Conservation (phyloP, 2,113 vertebrate species). For the Phylloscopus trochilus region DNA sequence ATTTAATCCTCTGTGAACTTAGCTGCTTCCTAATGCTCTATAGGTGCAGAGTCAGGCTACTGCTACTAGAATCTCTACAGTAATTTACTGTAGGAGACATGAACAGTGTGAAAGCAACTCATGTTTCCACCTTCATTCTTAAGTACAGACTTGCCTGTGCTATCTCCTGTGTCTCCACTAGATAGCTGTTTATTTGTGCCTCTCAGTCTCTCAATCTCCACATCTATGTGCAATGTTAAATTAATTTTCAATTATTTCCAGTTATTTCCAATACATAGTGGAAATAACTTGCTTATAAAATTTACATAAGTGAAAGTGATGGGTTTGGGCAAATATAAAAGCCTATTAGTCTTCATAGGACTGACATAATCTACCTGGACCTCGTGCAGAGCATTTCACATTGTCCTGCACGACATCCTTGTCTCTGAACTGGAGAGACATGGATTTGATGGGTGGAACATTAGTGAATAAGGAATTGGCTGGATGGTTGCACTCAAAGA, state of each 20-base stretch:
- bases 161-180: background rate
- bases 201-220: background rate
- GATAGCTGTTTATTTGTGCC: background rate
- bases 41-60: background rate
- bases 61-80: background rate
- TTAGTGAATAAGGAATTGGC: background rate
- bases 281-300: constrained; percentile 20
- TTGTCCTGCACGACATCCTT: background rate
- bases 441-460: background rate
- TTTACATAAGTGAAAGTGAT: constrained; percentile 20
- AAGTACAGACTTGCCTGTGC: background rate
- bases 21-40: background rate
- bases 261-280: constrained; percentile 12
- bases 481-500: background rate
- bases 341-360: background rate
- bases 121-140: background rate
- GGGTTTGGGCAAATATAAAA: constrained; percentile 48
- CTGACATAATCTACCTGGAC: background rate
- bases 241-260: constrained; percentile 64
- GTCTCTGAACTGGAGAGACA: background rate
- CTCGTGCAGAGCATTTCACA: background rate
- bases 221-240: constrained; percentile 13
- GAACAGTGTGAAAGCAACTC: background rate
- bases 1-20: background rate
- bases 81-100: background rate